Base-by-base conservation (phyloP, 2,888 invertebrate genomes). In the Ptilodon capucinus region DNA sequence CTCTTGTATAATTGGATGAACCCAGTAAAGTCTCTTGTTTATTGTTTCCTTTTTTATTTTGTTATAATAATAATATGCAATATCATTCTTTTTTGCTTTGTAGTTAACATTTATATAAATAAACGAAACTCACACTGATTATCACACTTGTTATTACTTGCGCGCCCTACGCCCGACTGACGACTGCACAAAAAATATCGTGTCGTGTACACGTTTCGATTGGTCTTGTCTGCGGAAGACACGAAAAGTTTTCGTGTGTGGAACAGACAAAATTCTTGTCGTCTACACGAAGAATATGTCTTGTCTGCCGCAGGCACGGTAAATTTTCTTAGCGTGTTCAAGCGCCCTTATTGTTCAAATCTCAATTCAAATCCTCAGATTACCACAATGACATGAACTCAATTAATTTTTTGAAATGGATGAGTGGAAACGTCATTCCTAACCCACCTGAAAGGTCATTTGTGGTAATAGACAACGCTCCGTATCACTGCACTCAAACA, bases 381-480 rank as follows among this genome's bases (percentile, higher is more conserved):
- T 57, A 60, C 40, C 49, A 54, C 32, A 38, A 45, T 18, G 34
- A 54, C 30, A 60, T 58, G 54, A 62, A 62, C 40, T 40, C 45
- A 23, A 41, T 42, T 5, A 60, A 34, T 32, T 54, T 57, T 46
- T 21, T 36, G 14, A 57, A 61, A 44, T 55, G 60, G 54, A 36
- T 54, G 41, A 61, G n/a, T 44, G 45, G 45, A 42, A 47, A 45
- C 14, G 16, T 51, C 13, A 48, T 57, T 18, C 54, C 62, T 35
- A 60, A 62, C 44, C 48, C 60, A 45, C 54, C 55, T 38, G 44
- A 46, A 42, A 44, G 39, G 30, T 54, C 52, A 9, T 32, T 56
- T 51, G 54, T 60, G 36, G 51, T 60, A 39, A 53, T 57, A 51
- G 52, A 61, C 40, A 62, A 62, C 30, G 61, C 58, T 36, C 45